Conservation (phyloP, 2,888 invertebrate genomes). For the Hemithea aestivaria region DNA sequence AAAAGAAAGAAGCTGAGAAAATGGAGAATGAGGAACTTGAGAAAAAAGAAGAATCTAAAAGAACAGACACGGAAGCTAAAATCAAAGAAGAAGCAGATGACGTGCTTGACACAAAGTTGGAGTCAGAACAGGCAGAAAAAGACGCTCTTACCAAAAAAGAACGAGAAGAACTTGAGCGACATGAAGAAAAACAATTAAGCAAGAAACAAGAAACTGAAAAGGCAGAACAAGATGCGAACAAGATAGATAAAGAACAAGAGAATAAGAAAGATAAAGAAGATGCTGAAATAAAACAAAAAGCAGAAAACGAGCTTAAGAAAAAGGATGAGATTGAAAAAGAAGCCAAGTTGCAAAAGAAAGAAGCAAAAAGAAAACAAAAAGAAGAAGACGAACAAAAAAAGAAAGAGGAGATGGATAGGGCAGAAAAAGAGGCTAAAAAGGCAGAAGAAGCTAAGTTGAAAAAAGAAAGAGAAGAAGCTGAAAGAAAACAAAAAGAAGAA, state of each 20-base stretch:
- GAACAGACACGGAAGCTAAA: no score
- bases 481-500: constrained; percentile 5
- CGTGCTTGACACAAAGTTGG: constrained; percentile 6
- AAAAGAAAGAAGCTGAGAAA: not conserved
- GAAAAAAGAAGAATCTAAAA: constrained; percentile 7
- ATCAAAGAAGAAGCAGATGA: no score
- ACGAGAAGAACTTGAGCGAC: not conserved
- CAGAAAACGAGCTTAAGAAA: not conserved
- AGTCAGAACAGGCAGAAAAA: constrained; percentile 1
- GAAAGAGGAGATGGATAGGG: not conserved
- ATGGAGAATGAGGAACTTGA: not conserved
- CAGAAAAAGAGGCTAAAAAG: not conserved
- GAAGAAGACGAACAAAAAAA: constrained; percentile 3
- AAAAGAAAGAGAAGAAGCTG: constrained; percentile 5
- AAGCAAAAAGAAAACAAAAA: not conserved
- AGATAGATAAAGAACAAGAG: not conserved
- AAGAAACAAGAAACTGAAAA: not conserved
- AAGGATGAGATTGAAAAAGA: not conserved
- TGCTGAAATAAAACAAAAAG: not conserved
- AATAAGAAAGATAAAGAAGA: not conserved
- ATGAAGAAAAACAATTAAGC: not conserved
- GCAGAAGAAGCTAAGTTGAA: not conserved
- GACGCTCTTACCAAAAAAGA: constrained; percentile 2
- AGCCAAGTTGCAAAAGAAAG: not conserved
- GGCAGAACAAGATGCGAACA: not conserved